These are phyloP conservation scores for Laspeyria flexula DNA, from an alignment of 2,888 invertebrate genomes.

Conservation along the genomic window DNA sequence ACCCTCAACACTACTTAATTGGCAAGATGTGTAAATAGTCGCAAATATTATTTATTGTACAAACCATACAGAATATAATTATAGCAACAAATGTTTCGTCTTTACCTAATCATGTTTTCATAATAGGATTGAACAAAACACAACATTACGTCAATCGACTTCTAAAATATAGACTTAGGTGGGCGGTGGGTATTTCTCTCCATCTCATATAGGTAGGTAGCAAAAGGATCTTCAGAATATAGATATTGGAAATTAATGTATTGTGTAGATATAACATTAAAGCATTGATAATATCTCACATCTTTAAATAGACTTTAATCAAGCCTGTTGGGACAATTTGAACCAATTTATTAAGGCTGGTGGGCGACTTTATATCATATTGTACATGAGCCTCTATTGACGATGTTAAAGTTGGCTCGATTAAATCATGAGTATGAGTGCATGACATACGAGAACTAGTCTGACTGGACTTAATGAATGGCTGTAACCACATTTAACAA, in stretches of 20 bases:
- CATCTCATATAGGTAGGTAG: conserved; percentile 1
- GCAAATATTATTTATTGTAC: background rate
- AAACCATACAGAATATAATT: background rate
- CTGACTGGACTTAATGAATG: conserved; percentile 20
- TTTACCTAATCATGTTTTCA: conserved; percentile 5
- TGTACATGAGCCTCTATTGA: conserved; percentile 58
- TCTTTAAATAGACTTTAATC: conserved; percentile 68
- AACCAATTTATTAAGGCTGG: conserved; percentile 69
- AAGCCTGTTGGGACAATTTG: conserved; percentile 72
- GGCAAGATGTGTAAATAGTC: background rate
- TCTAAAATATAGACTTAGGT: conserved; percentile 21
- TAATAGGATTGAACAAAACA: conserved; percentile 15
- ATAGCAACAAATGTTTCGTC: background rate
- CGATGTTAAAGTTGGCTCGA: conserved; percentile 56
- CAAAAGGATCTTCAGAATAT: background rate
- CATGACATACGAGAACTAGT: too few relatives aligned
- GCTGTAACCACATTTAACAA: conserved; percentile 8
- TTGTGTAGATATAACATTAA: conserved; percentile 16
- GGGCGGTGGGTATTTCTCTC: conserved; percentile 9
- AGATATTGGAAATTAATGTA: background rate
- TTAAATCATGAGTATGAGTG: conserved; percentile 48
- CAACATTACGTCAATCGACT: conserved; percentile 13
- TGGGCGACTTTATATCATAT: conserved; percentile 62
- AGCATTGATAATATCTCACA: conserved; percentile 41
- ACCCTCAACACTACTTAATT: conserved; percentile 2